These are phyloP conservation scores for Palaemon carinicauda DNA, from an alignment of 1,140 invertebrate species.

Conservation along the genomic window DNA sequence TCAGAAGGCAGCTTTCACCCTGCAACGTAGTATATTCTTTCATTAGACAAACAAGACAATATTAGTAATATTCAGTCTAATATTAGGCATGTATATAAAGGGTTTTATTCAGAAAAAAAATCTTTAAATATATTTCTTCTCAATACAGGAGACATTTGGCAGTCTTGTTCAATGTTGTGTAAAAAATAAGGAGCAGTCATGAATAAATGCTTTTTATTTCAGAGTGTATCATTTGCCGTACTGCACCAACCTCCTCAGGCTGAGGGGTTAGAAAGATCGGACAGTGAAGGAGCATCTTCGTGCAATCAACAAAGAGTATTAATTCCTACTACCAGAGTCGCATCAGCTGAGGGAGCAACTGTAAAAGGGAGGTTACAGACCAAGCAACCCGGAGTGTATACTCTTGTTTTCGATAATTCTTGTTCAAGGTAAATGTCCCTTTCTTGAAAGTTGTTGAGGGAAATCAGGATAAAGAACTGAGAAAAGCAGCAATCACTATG, in stretches of 20 bases:
- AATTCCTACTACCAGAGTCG: constrained; percentile 36
- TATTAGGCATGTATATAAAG: too few relatives aligned
- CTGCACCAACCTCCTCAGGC: constrained; percentile 13
- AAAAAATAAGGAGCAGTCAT: too few relatives aligned
- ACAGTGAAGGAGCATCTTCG: background rate
- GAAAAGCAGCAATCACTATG: too few relatives aligned
- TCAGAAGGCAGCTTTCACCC: too few relatives aligned
- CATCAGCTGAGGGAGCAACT: constrained; percentile 36
- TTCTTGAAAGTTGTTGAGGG: background rate
- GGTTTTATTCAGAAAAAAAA: too few relatives aligned
- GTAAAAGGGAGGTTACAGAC: constrained; percentile 24
- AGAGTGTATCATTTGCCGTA: constrained; percentile 39
- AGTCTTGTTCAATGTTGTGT: too few relatives aligned
- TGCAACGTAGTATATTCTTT: too few relatives aligned
- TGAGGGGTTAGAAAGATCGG: background rate
- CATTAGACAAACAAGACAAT: too few relatives aligned
- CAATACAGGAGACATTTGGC: background rate
- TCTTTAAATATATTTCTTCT: too few relatives aligned
- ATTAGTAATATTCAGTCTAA: too few relatives aligned
- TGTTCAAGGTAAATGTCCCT: constrained; percentile 15
- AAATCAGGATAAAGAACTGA: too few relatives aligned
- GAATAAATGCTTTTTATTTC: background rate
- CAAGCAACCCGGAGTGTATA: constrained; percentile 39
- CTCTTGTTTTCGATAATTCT: constrained; percentile 43
- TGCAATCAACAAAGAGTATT: constrained; percentile 19